These are phyloP conservation scores for Mastigias papua DNA, from an alignment of 30 jellyfish, hydroid and myxozoan genomes.

Conservation along the genomic window DNA sequence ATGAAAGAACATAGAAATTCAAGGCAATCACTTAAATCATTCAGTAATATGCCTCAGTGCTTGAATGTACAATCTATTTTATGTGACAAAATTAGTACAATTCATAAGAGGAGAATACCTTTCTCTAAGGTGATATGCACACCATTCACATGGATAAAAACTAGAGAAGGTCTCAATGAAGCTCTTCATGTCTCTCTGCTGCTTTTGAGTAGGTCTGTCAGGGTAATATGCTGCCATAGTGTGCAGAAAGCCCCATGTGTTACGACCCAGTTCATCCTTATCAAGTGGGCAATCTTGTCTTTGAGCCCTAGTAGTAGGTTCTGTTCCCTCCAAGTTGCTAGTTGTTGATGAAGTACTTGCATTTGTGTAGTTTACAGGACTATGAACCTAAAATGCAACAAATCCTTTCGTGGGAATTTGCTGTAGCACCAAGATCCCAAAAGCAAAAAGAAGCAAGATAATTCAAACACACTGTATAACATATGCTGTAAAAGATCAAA, in stretches of 20 bases:
- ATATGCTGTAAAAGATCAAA: too few species aligned
- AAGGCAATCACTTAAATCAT: too few species aligned
- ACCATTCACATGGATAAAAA: slow-evolving; percentile 94
- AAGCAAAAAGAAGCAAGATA: too few species aligned
- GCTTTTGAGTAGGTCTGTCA: slow-evolving; percentile 85
- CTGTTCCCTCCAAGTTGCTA: neutral
- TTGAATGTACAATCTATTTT: too few species aligned
- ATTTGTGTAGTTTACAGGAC: neutral
- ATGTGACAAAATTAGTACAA: too few species aligned
- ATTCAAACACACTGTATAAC: too few species aligned
- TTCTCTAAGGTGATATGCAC: slow-evolving; percentile 90
- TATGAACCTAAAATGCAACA: neutral
- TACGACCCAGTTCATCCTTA: slow-evolving; percentile 93
- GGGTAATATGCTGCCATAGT: slow-evolving; percentile 99
- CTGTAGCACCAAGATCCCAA: too few species aligned
- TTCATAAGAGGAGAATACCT: slow-evolving; percentile 61
- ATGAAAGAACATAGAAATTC: too few species aligned
- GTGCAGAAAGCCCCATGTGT: slow-evolving; percentile 98
- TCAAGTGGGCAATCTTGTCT: slow-evolving; percentile 92
- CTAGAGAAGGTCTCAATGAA: slow-evolving; percentile 81
- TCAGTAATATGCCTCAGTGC: neutral
- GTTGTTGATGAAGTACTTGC: neutral
- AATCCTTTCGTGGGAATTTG: too few species aligned
- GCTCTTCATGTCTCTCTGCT: slow-evolving; percentile 88
- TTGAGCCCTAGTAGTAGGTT: neutral